Evolutionary conservation across 2,888 invertebrate genomes (phyloP).

Genomic region (Troides aeacus): DNA sequence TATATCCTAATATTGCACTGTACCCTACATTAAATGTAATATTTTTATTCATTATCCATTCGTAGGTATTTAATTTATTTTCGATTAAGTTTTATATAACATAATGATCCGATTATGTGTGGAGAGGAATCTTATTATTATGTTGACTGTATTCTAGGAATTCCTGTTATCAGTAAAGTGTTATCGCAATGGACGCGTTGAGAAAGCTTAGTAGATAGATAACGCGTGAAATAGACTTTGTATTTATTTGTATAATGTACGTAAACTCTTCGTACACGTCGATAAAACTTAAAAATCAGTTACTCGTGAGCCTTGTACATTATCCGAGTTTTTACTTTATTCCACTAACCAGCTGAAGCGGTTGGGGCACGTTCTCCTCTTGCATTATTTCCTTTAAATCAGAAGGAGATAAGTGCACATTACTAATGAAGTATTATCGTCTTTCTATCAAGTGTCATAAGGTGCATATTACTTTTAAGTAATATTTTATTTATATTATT

Average conservation of each 20-base stretch:
- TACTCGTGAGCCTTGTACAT: not conserved
- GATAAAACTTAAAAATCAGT: not conserved
- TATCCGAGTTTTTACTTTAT: conserved; percentile 48
- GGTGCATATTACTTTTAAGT: conserved; percentile 49
- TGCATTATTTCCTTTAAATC: conserved; percentile 52
- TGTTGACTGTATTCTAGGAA: conserved; percentile 54
- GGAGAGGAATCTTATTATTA: conserved; percentile 42
- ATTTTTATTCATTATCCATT: not conserved
- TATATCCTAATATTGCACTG: not conserved
- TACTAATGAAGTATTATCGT: conserved; percentile 44
- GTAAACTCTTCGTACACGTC: not conserved
- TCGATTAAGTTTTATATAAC: not conserved
- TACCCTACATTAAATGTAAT: not conserved
- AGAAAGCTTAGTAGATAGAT: conserved; percentile 42
- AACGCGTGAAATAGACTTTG: conserved; percentile 34
- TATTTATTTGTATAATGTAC: conserved; percentile 19
- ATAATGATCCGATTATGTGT: conserved; percentile 25
- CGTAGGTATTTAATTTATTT: not conserved
- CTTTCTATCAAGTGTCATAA: conserved; percentile 55
- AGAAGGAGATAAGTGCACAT: conserved; percentile 53
- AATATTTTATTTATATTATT: conserved; percentile 52
- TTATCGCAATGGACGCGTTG: conserved; percentile 51
- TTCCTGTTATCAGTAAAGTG: conserved; percentile 51
- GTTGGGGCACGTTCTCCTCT: conserved; percentile 75
- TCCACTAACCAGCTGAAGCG: conserved; percentile 67